Conservation (phyloP, 2,797 vertebrate genomes). For the Etheostoma nigrum region DNA sequence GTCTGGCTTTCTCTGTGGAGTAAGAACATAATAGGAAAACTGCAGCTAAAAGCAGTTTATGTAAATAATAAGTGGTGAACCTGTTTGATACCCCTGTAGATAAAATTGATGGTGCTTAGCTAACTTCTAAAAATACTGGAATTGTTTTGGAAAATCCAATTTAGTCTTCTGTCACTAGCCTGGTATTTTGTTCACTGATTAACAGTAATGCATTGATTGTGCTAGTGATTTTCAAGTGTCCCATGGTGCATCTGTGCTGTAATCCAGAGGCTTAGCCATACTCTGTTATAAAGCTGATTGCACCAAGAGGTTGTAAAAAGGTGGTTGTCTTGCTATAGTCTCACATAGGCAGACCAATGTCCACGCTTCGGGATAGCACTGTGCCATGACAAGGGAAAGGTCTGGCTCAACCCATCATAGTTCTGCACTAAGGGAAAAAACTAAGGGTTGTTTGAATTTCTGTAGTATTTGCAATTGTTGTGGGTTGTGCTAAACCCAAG, state of each 20-base stretch:
- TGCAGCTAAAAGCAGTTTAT: slow-evolving; percentile 3
- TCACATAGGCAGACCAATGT: no score
- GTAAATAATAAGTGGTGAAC: not conserved
- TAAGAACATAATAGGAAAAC: slow-evolving; percentile 10
- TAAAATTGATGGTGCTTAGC: slow-evolving; percentile 1
- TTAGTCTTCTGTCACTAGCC: not conserved
- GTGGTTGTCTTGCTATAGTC: not conserved
- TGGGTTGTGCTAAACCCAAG: no score
- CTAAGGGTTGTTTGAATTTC: no score
- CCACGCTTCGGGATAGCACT: no score
- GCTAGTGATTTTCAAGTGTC: slow-evolving; percentile 13
- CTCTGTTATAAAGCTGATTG: slow-evolving; percentile 2
- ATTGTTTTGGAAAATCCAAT: not conserved
- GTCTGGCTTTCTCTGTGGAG: slow-evolving; percentile 32
- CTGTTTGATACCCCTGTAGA: not conserved
- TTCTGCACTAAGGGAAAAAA: no score
- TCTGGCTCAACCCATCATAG: no score
- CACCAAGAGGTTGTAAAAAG: not conserved
- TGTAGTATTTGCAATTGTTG: no score
- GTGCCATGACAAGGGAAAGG: no score
- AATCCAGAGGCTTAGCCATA: slow-evolving; percentile 13
- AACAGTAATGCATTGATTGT: slow-evolving; percentile 2
- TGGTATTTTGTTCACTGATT: slow-evolving; percentile 7
- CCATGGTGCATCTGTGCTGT: slow-evolving; percentile 1
- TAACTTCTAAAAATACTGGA: not conserved